Percentiles rank a stretch among this genome's conserved stretches.
These are phyloP conservation scores for Hydrotaea diabolus DNA, from an alignment of 2,888 invertebrate species.

Conservation along the genomic window DNA sequence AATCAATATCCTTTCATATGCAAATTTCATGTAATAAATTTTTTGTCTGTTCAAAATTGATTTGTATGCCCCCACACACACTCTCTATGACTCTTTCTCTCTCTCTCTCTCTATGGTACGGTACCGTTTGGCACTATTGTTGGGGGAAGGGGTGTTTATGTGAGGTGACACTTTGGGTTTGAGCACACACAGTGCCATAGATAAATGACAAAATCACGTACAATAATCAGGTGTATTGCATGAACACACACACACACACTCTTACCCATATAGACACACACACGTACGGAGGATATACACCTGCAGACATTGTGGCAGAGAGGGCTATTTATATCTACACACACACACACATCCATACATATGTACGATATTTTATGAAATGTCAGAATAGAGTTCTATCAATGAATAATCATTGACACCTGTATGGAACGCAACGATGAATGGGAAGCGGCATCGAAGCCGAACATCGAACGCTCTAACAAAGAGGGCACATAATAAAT, in stretches of 20 bases:
- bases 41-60: conserved; percentile 34
- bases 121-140: too few relatives aligned
- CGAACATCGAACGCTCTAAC: neutral
- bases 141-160: neutral
- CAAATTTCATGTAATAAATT: conserved; percentile 61
- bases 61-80: conserved; percentile 20
- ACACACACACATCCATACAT: neutral
- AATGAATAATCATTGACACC: conserved; percentile 63
- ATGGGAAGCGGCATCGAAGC: neutral
- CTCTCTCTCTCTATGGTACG: too few relatives aligned
- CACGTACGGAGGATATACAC: neutral
- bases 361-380: neutral
- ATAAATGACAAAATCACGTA: conserved; percentile 67
- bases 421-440: conserved; percentile 40
- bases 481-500: neutral
- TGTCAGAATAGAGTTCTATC: conserved; percentile 27
- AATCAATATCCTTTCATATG: conserved; percentile 68
- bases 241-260: neutral
- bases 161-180: conserved; percentile 31
- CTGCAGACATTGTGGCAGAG: neutral
- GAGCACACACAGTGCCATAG: conserved; percentile 48
- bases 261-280: neutral
- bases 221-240: conserved; percentile 55
- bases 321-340: neutral
- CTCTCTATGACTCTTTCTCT: neutral